These are phyloP conservation scores for Rutilus rutilus DNA, from an alignment of 2,113 vertebrate species.

Conservation along the genomic window DNA sequence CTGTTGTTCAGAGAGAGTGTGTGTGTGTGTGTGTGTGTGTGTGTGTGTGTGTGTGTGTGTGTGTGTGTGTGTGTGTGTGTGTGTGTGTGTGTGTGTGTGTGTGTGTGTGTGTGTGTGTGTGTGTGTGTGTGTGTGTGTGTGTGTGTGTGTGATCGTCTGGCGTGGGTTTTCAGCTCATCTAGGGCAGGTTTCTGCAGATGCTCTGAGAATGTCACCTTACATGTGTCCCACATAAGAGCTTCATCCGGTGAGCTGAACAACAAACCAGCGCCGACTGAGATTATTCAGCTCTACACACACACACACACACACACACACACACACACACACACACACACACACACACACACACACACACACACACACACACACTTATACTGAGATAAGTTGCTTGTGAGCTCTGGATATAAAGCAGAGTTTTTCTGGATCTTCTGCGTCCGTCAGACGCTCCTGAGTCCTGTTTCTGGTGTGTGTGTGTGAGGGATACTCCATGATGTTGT, in stretches of 20 bases:
- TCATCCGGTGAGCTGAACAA: neutral
- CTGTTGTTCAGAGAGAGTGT: neutral
- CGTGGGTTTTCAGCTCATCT: constrained; percentile 4
- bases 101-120: neutral
- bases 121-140: neutral
- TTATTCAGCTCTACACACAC: neutral
- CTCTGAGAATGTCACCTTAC: neutral
- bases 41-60: no score
- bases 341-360: no score
- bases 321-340: no score
- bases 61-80: neutral
- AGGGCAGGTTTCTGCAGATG: neutral
- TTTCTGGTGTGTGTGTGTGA: neutral
- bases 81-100: neutral
- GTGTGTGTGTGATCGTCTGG: neutral
- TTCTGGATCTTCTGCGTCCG: neutral
- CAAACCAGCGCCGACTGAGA: neutral
- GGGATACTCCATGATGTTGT: no score
- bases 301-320: no score
- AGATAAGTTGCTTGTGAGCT: no score
- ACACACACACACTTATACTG: no score
- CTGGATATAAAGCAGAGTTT: no score
- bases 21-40: neutral
- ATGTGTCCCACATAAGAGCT: neutral
- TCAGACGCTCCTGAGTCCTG: neutral